Percentiles rank a stretch among this genome's conserved stretches.
Conservation (phyloP, 1,140 invertebrate genomes). For the Caenorhabditis briggsae region DNA sequence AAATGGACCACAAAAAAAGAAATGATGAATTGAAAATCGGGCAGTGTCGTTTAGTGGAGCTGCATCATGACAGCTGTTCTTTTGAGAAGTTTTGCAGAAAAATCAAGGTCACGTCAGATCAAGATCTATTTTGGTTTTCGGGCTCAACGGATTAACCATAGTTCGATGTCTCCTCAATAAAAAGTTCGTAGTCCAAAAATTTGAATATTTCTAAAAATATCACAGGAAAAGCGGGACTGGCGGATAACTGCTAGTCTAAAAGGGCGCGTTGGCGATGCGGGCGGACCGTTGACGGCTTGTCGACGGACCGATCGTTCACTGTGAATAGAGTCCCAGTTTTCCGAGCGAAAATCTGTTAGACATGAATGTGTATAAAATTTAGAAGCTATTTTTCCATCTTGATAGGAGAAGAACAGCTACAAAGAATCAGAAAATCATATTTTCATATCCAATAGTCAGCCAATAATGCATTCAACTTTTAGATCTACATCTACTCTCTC, state of each 20-base stretch:
- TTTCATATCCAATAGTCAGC: too few relatives aligned
- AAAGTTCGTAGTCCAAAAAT: background rate
- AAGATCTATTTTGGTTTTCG: background rate
- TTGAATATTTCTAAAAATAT: background rate
- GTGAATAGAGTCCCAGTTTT: too few relatives aligned
- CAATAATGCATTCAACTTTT: background rate
- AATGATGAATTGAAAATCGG: constrained; percentile 37
- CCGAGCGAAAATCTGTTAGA: too few relatives aligned
- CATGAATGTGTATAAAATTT: too few relatives aligned
- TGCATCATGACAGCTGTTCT: background rate
- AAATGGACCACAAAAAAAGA: constrained; percentile 45
- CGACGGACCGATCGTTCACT: too few relatives aligned
- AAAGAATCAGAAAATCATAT: background rate
- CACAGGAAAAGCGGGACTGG: too few relatives aligned
- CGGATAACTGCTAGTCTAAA: too few relatives aligned
- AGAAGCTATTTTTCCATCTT: too few relatives aligned
- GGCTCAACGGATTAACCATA: background rate
- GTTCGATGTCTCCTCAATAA: background rate
- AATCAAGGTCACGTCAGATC: background rate
- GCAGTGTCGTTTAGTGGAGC: background rate
- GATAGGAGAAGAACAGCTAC: background rate
- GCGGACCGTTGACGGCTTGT: too few relatives aligned
- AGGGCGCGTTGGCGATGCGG: too few relatives aligned
- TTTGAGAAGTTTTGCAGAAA: background rate
- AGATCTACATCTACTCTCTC: constrained; percentile 44